Conservation (phyloP, 2,113 vertebrate species). For the Dermatemys mawii region DNA sequence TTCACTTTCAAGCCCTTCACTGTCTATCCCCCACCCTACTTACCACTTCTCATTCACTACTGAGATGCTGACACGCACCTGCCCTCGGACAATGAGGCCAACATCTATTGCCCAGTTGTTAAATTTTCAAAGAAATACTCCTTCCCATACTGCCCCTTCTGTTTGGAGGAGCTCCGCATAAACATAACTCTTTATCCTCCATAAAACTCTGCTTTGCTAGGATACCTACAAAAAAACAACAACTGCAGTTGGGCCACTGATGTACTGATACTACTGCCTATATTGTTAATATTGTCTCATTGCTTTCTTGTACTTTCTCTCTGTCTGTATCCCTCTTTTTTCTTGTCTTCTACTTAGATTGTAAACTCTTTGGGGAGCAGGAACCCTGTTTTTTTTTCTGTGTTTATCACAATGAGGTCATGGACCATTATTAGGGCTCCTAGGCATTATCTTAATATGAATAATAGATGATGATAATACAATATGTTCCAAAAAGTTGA, state of each 20-base stretch:
- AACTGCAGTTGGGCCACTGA: neutral
- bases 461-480: neutral
- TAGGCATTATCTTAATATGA: neutral
- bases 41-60: neutral
- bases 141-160: neutral
- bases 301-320: neutral
- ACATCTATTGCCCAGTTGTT: neutral
- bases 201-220: neutral
- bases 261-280: neutral
- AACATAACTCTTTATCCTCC: neutral
- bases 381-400: neutral
- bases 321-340: neutral
- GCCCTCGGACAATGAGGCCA: neutral
- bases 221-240: neutral
- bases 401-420: neutral
- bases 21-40: neutral
- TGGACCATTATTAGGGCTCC: neutral
- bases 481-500: neutral
- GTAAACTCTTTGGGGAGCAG: neutral
- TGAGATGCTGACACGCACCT: neutral
- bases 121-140: neutral
- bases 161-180: neutral
- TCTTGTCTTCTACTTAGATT: neutral
- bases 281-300: neutral
- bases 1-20: neutral